Evolutionary conservation across 2,888 invertebrate genomes (phyloP), one percentile per base, ranked within the genome.

Genomic region (Leptinotarsa rubiginosa): DNA sequence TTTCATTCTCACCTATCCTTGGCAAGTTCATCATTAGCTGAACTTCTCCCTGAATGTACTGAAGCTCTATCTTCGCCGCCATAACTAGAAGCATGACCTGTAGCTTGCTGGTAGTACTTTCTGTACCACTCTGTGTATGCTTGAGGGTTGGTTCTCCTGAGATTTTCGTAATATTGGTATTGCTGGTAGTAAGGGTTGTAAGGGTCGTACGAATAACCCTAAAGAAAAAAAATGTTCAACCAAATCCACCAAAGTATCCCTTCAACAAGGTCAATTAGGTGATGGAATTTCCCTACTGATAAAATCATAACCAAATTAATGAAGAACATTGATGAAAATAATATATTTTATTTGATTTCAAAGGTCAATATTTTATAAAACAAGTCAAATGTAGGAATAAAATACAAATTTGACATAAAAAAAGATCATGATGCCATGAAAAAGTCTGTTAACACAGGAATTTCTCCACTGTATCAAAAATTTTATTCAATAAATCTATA

Each of bases 21-120:
- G 15, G 81, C 82, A 18, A 88, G 74, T 75, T 89, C 89, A 62
- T 93, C 94, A 86, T 93, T 93, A 80, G 93, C 92, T 76, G 95
- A 95, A 88, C 95, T 95, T 81, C 95, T 91, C 65, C 95, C 96
- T 20, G 95, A 95, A 89, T 95, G 95, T 70, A 94, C 94, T 82
- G 94, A 94, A 77, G 92, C 94, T 79, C 94, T 90, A 79, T 94
- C 94, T 82, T 93, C 94, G 13, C 89, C 88, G 74, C 84, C 85
- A 75, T 83, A 86, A 56, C 80, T 81, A 13, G 82, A 81, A 47
- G 81, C 80, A 49, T 83, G 82, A 5, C 84, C 81, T 4, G 85
- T 76, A 1, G 81, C 82, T 77, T 86, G 86, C 71, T 87, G 87
- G 73, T 88, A 91, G 84, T 94, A 93, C 86, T 93, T 93, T 83